phyloP scores from a whole-genome alignment of 2,888 invertebrate genomes.

The Spatulosminthurus flaviceps region DNA sequence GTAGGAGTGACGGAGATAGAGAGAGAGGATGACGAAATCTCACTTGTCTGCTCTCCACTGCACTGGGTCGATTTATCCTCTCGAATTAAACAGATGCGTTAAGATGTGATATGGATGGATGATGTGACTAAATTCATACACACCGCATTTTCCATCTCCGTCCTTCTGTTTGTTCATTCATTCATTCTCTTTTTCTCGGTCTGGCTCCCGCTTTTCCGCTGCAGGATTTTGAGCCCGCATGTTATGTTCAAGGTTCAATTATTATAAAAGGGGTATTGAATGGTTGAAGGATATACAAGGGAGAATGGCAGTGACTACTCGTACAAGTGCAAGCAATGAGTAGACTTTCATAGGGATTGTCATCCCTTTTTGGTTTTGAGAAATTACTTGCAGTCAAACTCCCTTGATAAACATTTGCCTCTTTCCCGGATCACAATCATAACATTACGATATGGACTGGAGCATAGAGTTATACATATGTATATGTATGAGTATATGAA shows the following conservation, averaged over 20 bases:
- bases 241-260: neutral
- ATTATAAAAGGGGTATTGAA: constrained; percentile 24
- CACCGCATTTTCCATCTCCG: neutral
- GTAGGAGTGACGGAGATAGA: too few relatives aligned
- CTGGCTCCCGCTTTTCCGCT: too few relatives aligned
- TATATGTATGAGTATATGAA: too few relatives aligned
- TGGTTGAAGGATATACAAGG: neutral
- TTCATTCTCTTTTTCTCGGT: neutral
- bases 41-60: constrained; percentile 32
- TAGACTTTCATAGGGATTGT: constrained; percentile 7
- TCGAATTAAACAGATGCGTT: constrained; percentile 48
- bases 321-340: too few relatives aligned
- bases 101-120: constrained; percentile 46
- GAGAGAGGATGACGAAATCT: constrained; percentile 33
- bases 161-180: neutral
- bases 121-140: constrained; percentile 41
- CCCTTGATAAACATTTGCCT: constrained; percentile 26
- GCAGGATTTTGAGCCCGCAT: neutral
- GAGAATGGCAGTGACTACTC: constrained; percentile 4
- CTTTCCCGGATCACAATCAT: neutral
- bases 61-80: constrained; percentile 44
- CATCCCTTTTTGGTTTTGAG: constrained; percentile 25
- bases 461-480: too few relatives aligned
- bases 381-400: constrained; percentile 19
- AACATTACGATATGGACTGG: neutral